These are phyloP conservation scores for Nasonia giraulti DNA, from an alignment of 1,140 invertebrate species.

Conservation along the genomic window DNA sequence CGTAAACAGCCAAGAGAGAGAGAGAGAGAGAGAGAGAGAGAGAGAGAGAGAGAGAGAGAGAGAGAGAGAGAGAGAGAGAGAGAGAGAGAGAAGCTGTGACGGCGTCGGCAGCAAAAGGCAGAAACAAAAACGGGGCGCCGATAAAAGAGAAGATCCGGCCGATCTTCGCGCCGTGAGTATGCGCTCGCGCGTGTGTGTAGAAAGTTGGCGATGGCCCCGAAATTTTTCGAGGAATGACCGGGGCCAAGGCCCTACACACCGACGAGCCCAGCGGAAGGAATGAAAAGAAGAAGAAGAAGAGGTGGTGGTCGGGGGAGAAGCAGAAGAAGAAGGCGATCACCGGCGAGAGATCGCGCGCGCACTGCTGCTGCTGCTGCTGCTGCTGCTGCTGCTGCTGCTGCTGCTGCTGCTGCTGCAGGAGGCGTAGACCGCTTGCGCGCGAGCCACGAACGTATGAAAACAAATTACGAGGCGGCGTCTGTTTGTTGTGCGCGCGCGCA, in stretches of 20 bases:
- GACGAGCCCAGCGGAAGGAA: slow-evolving; percentile 41
- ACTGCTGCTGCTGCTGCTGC: no score
- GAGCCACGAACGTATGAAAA: slow-evolving; percentile 70
- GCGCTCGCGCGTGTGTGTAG: background rate
- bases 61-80: background rate
- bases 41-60: background rate
- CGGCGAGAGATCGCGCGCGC: slow-evolving; percentile 1
- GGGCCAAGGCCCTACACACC: slow-evolving; percentile 36
- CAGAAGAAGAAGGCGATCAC: background rate
- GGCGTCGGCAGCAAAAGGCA: slow-evolving; percentile 25
- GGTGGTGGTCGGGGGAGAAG: background rate
- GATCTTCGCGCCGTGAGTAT: slow-evolving; percentile 45
- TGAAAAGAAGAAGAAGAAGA: slow-evolving; percentile 48
- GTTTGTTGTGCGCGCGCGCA: slow-evolving; percentile 64
- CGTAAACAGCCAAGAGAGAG: slow-evolving; percentile 15
- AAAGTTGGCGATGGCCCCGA: slow-evolving; percentile 40
- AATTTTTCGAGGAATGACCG: slow-evolving; percentile 50
- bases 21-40: no score
- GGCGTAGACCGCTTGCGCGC: slow-evolving; percentile 64
- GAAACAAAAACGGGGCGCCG: slow-evolving; percentile 51
- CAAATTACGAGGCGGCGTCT: slow-evolving; percentile 72
- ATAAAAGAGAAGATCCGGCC: slow-evolving; percentile 52
- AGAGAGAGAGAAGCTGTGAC: slow-evolving; percentile 9
- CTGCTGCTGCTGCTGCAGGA: slow-evolving; percentile 46
- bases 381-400: background rate